phyloP scores from a whole-genome alignment of 2,888 invertebrate genomes.

The Morpho deidamia region DNA sequence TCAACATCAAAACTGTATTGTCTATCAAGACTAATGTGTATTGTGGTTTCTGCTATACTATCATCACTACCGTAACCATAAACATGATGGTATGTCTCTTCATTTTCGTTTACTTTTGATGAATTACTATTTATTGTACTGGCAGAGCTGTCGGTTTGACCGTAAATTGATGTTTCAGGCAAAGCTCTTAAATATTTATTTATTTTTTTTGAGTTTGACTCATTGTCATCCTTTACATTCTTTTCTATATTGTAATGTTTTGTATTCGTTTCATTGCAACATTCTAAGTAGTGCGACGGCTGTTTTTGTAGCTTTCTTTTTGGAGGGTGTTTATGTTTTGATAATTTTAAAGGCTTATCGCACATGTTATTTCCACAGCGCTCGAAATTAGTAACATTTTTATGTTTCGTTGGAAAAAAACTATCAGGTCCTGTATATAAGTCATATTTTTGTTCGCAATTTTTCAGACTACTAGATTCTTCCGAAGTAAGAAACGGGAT shows the following conservation, averaged over 20 bases:
- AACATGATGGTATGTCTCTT: constrained; percentile 41
- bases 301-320: constrained; percentile 14
- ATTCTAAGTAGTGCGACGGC: neutral
- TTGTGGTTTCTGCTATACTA: constrained; percentile 72
- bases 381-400: neutral
- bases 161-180: constrained; percentile 9
- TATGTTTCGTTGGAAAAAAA: neutral
- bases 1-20: constrained; percentile 38
- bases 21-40: constrained; percentile 63
- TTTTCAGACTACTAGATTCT: constrained; percentile 55
- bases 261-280: neutral
- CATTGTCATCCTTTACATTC: too few species aligned
- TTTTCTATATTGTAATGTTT: neutral
- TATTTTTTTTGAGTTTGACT: too few species aligned
- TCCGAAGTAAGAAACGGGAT: constrained; percentile 43
- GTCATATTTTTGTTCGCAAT: constrained; percentile 31
- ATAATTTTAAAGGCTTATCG: constrained; percentile 5
- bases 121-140: neutral
- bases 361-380: neutral
- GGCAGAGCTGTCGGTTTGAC: neutral
- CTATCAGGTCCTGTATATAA: neutral
- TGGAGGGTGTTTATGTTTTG: neutral
- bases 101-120: constrained; percentile 10
- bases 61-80: constrained; percentile 75
- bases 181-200: neutral